Evolutionary conservation across 2,797 vertebrate genomes (phyloP), one percentile per base, ranked within the genome.

Genomic region (Anisognathus igniventris): DNA sequence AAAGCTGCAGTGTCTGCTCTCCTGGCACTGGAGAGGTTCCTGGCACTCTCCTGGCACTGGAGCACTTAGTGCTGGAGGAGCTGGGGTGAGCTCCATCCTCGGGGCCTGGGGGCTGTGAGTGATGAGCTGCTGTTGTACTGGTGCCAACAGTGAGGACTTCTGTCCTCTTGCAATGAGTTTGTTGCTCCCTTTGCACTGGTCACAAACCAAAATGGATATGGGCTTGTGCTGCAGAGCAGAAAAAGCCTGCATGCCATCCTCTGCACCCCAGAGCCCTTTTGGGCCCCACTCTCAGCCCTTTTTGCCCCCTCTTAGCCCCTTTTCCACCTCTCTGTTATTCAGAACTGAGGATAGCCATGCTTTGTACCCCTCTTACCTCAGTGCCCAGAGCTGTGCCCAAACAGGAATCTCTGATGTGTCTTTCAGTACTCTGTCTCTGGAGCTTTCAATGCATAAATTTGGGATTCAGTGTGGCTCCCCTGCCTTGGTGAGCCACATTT

Each of bases 31-130:
- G 50, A 51, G 16, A 11, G 16, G 50, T 13, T 31, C 17, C 50
- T 51, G 68, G 4, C 50, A 31, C 27, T 50, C 23, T 48, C 47
- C 27, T 50, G 48, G 48, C 27, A 28, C 25, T 28, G 48, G 25
- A 50, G 17, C 2, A 0, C 39, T 18, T 11, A 2, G 13, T 16
- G 1, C 5, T 16, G 45, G 68, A 44, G 24, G 73, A 84, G n/a
- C 42, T 84, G 77, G 5, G 10, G 7, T 39, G 19, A 24, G 48
- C 51, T 76, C 40, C 40, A 9, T 40, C 27, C 56, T 35, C 11
- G 0, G 75, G 30, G 30, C 20, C 44, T 31, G 7, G 21, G 21
- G 22, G 10, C 71, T 67, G 23, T 23, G 9, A 1, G 0, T 22
- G 25, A 8, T 9, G 47, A 86, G 30, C 45, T 28, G 21, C 28